phyloP scores from a whole-genome alignment of 2,888 invertebrate species.

The Pristionchus mayeri region DNA sequence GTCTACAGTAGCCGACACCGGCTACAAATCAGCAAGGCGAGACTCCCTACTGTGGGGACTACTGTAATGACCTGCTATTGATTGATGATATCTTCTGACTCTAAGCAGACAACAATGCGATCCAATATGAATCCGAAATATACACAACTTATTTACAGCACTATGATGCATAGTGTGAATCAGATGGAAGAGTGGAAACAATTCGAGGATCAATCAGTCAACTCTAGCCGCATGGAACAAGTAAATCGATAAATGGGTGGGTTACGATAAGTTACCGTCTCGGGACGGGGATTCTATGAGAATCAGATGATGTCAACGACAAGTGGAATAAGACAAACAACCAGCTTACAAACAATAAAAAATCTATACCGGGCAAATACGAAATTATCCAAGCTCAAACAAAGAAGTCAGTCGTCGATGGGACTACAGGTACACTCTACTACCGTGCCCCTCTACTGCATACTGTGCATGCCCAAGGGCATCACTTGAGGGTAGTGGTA shows the following conservation, averaged over 20 bases:
- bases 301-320: neutral
- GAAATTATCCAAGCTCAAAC: neutral
- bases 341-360: conserved; percentile 12
- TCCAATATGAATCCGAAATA: conserved; percentile 15
- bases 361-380: neutral
- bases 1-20: conserved; percentile 28
- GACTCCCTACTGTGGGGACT: neutral
- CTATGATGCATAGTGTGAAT: conserved; percentile 13
- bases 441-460: conserved; percentile 35
- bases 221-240: conserved; percentile 20
- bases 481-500: conserved; percentile 29
- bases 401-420: conserved; percentile 33
- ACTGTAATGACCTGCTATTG: neutral
- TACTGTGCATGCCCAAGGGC: conserved; percentile 4
- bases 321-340: neutral
- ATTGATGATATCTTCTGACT: conserved; percentile 3
- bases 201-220: neutral
- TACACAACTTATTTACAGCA: conserved; percentile 15
- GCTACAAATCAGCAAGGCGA: neutral
- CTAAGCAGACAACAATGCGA: neutral
- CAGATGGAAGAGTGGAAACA: neutral
- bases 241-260: neutral
- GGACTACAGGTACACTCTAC: too few relatives aligned
- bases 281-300: conserved; percentile 5
- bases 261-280: neutral